These are phyloP conservation scores for Sebastes iracundus DNA, from an alignment of 2,797 vertebrate species.

Conservation along the genomic window DNA sequence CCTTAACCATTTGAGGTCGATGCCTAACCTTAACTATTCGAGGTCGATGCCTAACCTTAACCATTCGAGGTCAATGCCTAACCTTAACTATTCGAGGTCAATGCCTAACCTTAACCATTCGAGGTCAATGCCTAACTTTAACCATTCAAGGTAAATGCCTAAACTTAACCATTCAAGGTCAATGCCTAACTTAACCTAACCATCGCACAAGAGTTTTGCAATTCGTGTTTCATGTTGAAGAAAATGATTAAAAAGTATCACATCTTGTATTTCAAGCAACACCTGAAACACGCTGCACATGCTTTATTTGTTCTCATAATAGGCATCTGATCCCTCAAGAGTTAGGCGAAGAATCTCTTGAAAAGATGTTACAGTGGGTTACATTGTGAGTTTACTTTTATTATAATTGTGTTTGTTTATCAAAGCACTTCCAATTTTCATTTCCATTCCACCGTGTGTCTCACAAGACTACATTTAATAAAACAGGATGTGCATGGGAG, in stretches of 20 bases:
- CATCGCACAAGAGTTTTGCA: too few relatives aligned
- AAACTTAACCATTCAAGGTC: too few relatives aligned
- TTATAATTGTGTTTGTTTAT: constrained; percentile 27
- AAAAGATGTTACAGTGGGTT: background rate
- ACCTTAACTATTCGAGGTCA: fast-evolving
- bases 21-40: too few relatives aligned
- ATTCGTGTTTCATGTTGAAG: background rate
- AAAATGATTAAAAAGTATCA: background rate
- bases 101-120: too few relatives aligned
- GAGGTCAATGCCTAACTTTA: too few relatives aligned
- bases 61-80: too few relatives aligned
- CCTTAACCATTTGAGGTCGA: fast-evolving
- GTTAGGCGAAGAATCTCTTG: background rate
- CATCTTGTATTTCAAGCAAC: background rate
- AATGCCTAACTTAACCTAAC: too few relatives aligned
- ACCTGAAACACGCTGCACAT: background rate
- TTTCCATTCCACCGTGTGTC: background rate
- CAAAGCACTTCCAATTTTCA: constrained; percentile 16
- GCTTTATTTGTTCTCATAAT: constrained; percentile 4
- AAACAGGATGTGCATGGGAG: background rate
- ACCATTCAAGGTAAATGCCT: fast-evolving
- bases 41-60: too few relatives aligned
- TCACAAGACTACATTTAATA: constrained; percentile 24
- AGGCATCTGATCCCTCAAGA: background rate
- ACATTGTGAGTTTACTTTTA: background rate